phyloP scores from a whole-genome alignment of 2,113 vertebrate species.

The Arvicanthis niloticus region DNA sequence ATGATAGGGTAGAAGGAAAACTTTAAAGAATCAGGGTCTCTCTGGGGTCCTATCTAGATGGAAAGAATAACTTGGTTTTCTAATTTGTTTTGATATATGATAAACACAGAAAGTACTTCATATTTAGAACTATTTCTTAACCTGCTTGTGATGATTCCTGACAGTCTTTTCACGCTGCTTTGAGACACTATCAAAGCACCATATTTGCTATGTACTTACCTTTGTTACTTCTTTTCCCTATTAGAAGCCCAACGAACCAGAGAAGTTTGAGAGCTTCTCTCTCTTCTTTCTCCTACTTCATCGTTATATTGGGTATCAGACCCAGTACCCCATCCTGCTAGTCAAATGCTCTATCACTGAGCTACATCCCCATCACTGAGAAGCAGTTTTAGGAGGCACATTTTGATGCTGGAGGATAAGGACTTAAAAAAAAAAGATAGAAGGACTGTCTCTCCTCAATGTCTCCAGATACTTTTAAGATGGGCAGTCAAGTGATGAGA shows the following conservation, averaged over 20 bases:
- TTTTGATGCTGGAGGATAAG: not conserved
- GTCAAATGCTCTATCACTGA: not conserved
- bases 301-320: not conserved
- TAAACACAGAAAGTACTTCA: not conserved
- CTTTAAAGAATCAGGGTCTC: not conserved
- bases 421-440: not conserved
- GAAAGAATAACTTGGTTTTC: not conserved
- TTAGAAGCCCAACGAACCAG: not conserved
- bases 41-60: not conserved
- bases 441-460: not conserved
- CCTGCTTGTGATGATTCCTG: not conserved
- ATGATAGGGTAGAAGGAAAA: not conserved
- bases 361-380: not conserved
- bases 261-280: not conserved
- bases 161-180: not conserved
- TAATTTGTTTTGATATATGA: not conserved
- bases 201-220: not conserved
- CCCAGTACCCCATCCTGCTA: not conserved
- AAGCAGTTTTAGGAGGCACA: not conserved
- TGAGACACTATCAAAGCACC: not conserved
- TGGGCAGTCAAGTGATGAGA: not conserved
- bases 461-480: not conserved
- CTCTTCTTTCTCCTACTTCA: too few species aligned
- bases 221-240: conserved; percentile 35
- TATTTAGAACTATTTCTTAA: not conserved